phyloP scores from a whole-genome alignment of 2,797 vertebrate species.

The Manis crassicaudata region DNA sequence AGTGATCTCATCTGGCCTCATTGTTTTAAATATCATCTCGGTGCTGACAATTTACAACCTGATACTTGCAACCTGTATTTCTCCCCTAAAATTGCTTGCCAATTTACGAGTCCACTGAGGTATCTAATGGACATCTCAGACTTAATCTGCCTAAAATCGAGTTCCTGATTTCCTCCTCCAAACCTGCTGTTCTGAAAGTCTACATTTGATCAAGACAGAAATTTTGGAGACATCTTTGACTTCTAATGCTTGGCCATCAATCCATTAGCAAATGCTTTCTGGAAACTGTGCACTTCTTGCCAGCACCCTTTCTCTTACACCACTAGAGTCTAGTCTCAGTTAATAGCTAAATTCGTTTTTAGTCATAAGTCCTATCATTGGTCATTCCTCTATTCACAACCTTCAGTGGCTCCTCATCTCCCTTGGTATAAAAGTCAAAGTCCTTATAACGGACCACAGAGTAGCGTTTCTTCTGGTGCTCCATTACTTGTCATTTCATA shows the following conservation, averaged over 20 bases:
- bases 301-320: not conserved
- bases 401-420: not conserved
- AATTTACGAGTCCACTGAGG: not conserved
- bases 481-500: not conserved
- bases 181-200: not conserved
- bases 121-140: not conserved
- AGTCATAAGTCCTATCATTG: not conserved
- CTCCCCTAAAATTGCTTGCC: not conserved
- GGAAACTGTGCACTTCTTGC: not conserved
- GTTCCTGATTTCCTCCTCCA: not conserved
- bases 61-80: not conserved
- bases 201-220: not conserved
- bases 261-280: not conserved
- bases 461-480: not conserved
- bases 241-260: not conserved
- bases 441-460: not conserved
- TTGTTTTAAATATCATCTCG: slow-evolving; percentile 42
- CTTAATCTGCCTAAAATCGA: not conserved
- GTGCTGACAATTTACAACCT: not conserved
- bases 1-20: slow-evolving; percentile 43
- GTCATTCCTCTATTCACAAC: not conserved
- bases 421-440: not conserved
- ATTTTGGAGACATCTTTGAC: not conserved
- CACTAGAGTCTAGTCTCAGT: not conserved
- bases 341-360: not conserved